phyloP scores from a whole-genome alignment of 2,113 vertebrate species.

The Synodontis membranacea region DNA sequence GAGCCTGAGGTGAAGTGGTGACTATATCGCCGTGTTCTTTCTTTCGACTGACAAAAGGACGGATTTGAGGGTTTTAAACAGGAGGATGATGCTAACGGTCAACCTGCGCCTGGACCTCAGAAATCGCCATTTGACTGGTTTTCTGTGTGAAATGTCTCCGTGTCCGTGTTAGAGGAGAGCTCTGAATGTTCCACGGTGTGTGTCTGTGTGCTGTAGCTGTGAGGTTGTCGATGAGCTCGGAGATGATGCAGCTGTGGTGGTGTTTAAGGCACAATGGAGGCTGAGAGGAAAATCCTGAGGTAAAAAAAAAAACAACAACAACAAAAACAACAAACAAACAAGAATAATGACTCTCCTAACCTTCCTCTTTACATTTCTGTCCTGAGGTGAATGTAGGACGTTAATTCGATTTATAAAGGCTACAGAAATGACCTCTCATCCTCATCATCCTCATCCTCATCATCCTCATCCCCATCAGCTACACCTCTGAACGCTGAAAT shows the following conservation, averaged over 20 bases:
- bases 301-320: not conserved
- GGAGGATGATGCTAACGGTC: not conserved
- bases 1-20: not conserved
- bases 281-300: conserved; percentile 6
- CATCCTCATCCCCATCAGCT: not conserved
- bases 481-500: conserved; percentile 50
- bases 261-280: conserved; percentile 21
- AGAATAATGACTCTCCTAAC: too few species aligned
- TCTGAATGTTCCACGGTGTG: not conserved
- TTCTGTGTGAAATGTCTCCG: not conserved
- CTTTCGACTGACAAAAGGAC: not conserved
- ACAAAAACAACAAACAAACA: too few species aligned
- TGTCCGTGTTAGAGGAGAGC: not conserved
- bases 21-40: not conserved
- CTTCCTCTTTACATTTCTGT: too few species aligned
- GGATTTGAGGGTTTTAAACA: not conserved
- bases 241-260: conserved; percentile 18
- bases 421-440: conserved; percentile 9
- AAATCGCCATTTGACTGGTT: not conserved
- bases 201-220: not conserved
- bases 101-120: not conserved
- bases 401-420: not conserved
- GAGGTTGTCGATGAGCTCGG: not conserved
- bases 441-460: not conserved
- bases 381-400: not conserved